Conservation (phyloP, 2,888 invertebrate genomes). For the Fissipunctia ypsillon region DNA sequence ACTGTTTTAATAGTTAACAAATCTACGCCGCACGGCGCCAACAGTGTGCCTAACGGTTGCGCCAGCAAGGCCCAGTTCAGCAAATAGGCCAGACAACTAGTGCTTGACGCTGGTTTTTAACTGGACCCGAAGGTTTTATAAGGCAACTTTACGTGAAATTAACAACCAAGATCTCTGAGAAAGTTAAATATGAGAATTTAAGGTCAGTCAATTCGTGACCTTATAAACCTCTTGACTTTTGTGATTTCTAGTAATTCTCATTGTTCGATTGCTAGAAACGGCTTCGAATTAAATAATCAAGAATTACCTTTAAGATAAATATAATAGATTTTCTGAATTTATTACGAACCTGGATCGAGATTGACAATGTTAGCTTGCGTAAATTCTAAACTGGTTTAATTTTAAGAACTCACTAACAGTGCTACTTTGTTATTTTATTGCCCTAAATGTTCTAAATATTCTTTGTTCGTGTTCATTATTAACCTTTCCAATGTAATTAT, state of each 20-base stretch:
- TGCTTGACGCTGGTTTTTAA: no score
- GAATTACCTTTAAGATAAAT: not conserved
- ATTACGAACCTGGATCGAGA: constrained; percentile 1
- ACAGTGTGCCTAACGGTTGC: no score
- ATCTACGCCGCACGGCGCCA: no score
- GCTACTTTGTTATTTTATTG: no score
- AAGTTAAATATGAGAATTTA: not conserved
- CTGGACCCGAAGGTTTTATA: no score
- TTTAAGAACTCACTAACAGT: not conserved
- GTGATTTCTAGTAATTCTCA: constrained; percentile 12
- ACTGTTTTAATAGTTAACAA: no score
- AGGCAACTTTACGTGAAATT: not conserved
- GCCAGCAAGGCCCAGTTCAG: no score
- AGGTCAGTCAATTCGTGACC: not conserved
- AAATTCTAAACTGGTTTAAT: not conserved
- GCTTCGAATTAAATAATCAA: constrained; percentile 18
- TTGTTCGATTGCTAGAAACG: constrained; percentile 1
- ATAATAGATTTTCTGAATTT: constrained; percentile 26
- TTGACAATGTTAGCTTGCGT: not conserved
- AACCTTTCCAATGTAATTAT: not conserved
- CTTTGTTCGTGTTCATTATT: not conserved
- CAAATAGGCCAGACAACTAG: no score
- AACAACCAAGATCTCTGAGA: not conserved
- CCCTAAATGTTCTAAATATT: not conserved
- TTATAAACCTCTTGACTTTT: not conserved